phyloP scores from a whole-genome alignment of 2,113 vertebrate species.

The Macquaria australasica region DNA sequence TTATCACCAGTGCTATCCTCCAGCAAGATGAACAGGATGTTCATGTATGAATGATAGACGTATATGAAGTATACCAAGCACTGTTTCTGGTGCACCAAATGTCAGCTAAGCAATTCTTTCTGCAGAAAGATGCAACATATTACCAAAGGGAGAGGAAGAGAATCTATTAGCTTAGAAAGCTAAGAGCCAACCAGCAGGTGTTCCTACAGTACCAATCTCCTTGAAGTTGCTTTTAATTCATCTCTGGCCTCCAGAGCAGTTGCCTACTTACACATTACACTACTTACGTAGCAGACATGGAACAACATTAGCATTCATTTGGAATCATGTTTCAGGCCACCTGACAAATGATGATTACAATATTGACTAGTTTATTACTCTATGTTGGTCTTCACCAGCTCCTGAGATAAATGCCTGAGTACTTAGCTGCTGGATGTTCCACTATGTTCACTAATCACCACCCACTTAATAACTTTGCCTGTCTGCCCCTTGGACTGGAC shows the following conservation, averaged over 20 bases:
- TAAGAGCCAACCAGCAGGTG: slow-evolving; percentile 1
- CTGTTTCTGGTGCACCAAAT: not conserved
- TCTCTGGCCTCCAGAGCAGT: not conserved
- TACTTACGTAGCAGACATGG: not conserved
- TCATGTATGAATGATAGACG: slow-evolving; percentile 2
- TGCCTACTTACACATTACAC: not conserved
- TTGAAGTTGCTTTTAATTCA: slow-evolving; percentile 4
- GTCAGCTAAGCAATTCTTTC: not conserved
- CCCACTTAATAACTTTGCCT: not conserved
- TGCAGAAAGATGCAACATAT: not conserved
- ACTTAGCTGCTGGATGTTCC: not conserved
- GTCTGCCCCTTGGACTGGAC: not conserved
- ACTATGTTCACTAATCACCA: not conserved
- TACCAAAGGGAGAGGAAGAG: not conserved
- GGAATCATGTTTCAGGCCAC: slow-evolving; percentile 5
- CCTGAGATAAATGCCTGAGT: not conserved
- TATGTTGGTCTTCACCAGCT: not conserved
- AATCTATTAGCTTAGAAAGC: not conserved
- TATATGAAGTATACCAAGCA: not conserved
- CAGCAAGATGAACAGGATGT: slow-evolving; percentile 16
- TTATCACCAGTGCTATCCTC: not conserved
- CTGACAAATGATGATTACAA: not conserved
- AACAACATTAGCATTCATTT: not conserved
- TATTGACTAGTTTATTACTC: not conserved
- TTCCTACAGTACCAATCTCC: not conserved